These are phyloP conservation scores for Patella vulgata DNA, from an alignment of 1,140 invertebrate genomes.

Conservation along the genomic window DNA sequence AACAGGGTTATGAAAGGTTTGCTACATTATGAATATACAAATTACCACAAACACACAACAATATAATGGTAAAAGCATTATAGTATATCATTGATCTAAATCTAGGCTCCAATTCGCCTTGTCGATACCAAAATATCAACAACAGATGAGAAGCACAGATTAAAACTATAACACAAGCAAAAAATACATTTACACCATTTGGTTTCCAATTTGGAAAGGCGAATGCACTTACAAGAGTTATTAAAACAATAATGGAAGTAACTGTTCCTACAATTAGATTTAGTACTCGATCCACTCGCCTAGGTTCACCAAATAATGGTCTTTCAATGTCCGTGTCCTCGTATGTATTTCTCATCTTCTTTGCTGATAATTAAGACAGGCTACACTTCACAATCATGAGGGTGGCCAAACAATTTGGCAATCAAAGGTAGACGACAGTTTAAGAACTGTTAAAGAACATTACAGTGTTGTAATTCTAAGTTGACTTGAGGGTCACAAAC, in stretches of 20 bases:
- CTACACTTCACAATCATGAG: too few species aligned
- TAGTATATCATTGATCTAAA: conserved; percentile 67
- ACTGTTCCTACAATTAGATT: conserved; percentile 58
- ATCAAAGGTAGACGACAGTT: too few species aligned
- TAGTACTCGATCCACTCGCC: conserved; percentile 50
- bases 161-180: conserved; percentile 57
- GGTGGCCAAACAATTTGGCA: too few species aligned
- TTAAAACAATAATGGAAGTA: conserved; percentile 51
- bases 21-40: conserved; percentile 58
- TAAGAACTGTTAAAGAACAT: too few species aligned
- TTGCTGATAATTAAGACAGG: too few species aligned
- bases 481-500: too few species aligned
- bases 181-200: conserved; percentile 60
- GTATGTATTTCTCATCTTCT: too few species aligned
- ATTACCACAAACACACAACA: conserved; percentile 67
- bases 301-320: too few species aligned
- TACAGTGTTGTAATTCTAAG: too few species aligned
- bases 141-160: conserved; percentile 57
- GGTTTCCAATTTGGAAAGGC: conserved; percentile 53
- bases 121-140: conserved; percentile 68
- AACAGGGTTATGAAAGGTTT: too few species aligned
- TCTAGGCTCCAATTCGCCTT: conserved; percentile 68
- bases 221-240: conserved; percentile 63
- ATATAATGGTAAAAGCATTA: conserved; percentile 65
- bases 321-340: too few species aligned